Evolutionary conservation across 2,888 invertebrate genomes (phyloP).

Genomic region (Lagria hirta): DNA sequence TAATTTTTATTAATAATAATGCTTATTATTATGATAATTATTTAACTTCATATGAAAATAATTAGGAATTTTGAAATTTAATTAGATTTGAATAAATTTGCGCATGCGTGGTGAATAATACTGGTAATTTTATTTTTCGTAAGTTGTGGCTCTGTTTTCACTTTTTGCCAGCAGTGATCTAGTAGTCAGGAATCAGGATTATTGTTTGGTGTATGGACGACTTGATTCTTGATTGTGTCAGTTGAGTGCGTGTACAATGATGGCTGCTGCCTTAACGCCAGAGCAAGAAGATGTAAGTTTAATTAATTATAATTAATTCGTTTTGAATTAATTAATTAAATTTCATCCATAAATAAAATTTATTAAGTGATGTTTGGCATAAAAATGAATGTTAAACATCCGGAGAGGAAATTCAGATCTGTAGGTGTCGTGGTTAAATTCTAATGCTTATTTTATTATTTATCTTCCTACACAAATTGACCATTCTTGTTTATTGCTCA

Average conservation of each 20-base stretch:
- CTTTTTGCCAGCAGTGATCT: no score
- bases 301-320: constrained; percentile 3
- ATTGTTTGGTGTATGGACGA: constrained; percentile 17
- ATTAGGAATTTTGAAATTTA: no score
- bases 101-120: no score
- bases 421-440: constrained; percentile 16
- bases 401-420: constrained; percentile 2
- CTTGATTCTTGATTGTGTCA: no score
- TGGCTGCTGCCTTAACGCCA: constrained; percentile 74
- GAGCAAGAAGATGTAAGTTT: constrained; percentile 76
- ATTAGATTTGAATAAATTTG: no score
- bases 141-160: no score
- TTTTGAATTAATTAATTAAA: neutral
- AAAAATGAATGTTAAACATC: neutral
- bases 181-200: no score
- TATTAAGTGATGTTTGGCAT: neutral
- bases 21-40: no score
- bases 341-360: neutral
- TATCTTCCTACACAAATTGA: constrained; percentile 19
- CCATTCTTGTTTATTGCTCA: constrained; percentile 18
- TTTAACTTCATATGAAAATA: no score
- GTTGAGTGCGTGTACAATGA: constrained; percentile 45
- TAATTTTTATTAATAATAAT: no score
- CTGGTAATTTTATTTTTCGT: no score
- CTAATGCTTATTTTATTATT: constrained; percentile 15